Percentiles rank a stretch among this genome's conserved stretches.
Evolutionary conservation across 1,140 invertebrate genomes (phyloP).

Genomic region (Neocloeon triangulifer): DNA sequence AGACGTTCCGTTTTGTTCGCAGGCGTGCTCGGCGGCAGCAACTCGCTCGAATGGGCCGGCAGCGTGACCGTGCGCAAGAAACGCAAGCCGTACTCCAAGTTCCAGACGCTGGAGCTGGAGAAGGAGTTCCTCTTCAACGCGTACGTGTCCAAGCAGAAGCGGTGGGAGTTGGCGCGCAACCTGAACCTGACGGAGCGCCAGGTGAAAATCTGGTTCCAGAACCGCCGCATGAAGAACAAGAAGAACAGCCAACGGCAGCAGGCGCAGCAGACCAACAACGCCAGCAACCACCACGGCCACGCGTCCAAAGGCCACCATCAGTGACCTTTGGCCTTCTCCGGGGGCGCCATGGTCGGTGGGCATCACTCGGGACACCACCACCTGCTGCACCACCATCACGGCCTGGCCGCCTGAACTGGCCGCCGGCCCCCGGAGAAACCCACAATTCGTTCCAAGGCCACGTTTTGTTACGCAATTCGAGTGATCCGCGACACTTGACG

Average conservation of each 20-base stretch:
- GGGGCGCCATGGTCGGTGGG: slow-evolving; percentile 31
- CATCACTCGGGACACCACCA: no score
- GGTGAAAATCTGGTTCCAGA: slow-evolving; percentile 91
- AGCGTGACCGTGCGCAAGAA: slow-evolving; percentile 86
- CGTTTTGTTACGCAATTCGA: no score
- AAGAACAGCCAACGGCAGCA: slow-evolving; percentile 81
- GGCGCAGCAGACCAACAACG: slow-evolving; percentile 52
- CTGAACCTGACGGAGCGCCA: slow-evolving; percentile 84
- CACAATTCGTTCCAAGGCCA: no score
- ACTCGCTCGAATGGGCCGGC: slow-evolving; percentile 78
- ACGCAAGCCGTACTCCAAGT: slow-evolving; percentile 92
- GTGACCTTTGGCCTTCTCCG: slow-evolving; percentile 68
- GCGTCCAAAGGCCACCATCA: slow-evolving; percentile 38
- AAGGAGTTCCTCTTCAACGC: slow-evolving; percentile 93
- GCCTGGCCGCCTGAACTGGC: slow-evolving; percentile 25
- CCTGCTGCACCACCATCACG: slow-evolving; percentile 23
- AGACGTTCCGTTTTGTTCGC: neutral
- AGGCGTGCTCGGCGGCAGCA: slow-evolving; percentile 36
- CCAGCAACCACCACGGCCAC: slow-evolving; percentile 27
- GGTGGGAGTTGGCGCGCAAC: slow-evolving; percentile 86
- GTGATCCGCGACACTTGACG: no score
- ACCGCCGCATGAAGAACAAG: slow-evolving; percentile 98
- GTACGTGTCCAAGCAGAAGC: slow-evolving; percentile 92
- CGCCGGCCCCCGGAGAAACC: slow-evolving; percentile 3
- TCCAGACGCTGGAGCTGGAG: slow-evolving; percentile 86